Percentiles rank a stretch among this genome's conserved stretches.
Evolutionary conservation across 2,888 invertebrate species (phyloP).

Genomic region (Stictocephala bisonia): DNA sequence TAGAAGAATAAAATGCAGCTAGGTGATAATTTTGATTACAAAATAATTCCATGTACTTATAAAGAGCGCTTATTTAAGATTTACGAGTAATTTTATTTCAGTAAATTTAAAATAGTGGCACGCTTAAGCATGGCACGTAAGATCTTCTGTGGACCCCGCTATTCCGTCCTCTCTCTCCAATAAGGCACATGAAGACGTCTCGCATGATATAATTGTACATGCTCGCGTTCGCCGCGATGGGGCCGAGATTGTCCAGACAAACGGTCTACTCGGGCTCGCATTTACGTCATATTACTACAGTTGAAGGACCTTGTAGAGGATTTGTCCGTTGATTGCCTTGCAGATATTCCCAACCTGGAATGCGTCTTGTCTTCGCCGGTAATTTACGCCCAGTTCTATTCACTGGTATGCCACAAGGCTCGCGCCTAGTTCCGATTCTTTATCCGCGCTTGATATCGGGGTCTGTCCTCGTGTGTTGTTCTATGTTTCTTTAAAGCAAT

Average conservation of each 20-base stretch:
- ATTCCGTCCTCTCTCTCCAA: neutral
- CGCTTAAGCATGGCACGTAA: too few relatives aligned
- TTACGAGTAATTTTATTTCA: too few relatives aligned
- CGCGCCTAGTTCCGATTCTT: conserved; percentile 38
- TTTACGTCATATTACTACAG: conserved; percentile 38
- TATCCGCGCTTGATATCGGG: conserved; percentile 31
- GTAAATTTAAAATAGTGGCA: too few relatives aligned
- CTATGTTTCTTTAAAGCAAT: conserved; percentile 31
- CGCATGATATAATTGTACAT: conserved; percentile 38
- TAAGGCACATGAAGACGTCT: conserved; percentile 36
- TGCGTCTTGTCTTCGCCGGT: too few relatives aligned
- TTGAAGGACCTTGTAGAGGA: neutral
- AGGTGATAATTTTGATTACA: too few relatives aligned
- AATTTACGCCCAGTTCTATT: conserved; percentile 19
- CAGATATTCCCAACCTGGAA: neutral
- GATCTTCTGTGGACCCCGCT: conserved; percentile 25
- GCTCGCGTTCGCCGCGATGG: conserved; percentile 23
- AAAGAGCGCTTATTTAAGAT: too few relatives aligned
- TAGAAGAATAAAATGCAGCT: too few relatives aligned
- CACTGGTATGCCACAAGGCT: conserved; percentile 28
- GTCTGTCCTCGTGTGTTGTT: neutral
- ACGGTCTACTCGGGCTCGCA: conserved; percentile 31
- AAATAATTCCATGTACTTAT: too few relatives aligned
- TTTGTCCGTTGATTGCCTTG: neutral
- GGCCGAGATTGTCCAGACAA: conserved; percentile 27